Percentiles rank a stretch among this genome's conserved stretches.
Evolutionary conservation across 1,140 invertebrate species (phyloP).

Genomic region (Triops longicaudatus): DNA sequence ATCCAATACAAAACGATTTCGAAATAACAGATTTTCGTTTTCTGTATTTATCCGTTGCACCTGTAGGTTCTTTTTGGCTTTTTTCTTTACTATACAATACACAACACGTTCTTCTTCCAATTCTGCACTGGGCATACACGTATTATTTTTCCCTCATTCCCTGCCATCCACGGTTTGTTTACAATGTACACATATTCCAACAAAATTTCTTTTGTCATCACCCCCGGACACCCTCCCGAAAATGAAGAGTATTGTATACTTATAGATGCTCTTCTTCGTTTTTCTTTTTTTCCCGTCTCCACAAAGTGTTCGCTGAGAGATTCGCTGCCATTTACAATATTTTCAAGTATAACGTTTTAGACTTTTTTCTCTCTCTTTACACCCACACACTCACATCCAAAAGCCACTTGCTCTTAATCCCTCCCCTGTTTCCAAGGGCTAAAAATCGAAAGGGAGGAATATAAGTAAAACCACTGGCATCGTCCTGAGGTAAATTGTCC

Average conservation of each 20-base stretch:
- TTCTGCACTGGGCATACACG: slow-evolving; percentile 5
- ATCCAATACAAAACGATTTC: not conserved
- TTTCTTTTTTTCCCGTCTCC: not conserved
- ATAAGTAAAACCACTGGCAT: not conserved
- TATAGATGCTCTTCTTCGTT: not conserved
- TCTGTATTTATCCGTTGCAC: slow-evolving; percentile 12
- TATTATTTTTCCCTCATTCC: not conserved
- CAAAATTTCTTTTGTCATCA: not conserved
- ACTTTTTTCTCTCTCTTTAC: not conserved
- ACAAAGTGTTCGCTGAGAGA: not conserved
- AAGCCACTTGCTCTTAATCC: not conserved
- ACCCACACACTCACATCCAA: not conserved
- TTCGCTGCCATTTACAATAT: slow-evolving; percentile 6
- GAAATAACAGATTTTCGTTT: not conserved
- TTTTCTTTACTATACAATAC: not conserved
- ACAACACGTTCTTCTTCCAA: slow-evolving; percentile 6
- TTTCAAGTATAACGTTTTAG: not conserved
- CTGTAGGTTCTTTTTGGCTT: slow-evolving; percentile 7
- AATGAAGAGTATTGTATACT: slow-evolving; percentile 13
- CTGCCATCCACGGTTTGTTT: not conserved
- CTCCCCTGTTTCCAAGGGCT: not conserved
- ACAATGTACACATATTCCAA: not conserved
- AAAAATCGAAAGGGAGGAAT: slow-evolving; percentile 1
- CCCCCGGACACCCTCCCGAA: not conserved
- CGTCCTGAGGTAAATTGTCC: slow-evolving; percentile 14